A percentile compares a stretch with the other conserved stretches of the same genome.
Evolutionary conservation across 2,113 vertebrate species (phyloP).

Genomic region (Equus przewalskii): DNA sequence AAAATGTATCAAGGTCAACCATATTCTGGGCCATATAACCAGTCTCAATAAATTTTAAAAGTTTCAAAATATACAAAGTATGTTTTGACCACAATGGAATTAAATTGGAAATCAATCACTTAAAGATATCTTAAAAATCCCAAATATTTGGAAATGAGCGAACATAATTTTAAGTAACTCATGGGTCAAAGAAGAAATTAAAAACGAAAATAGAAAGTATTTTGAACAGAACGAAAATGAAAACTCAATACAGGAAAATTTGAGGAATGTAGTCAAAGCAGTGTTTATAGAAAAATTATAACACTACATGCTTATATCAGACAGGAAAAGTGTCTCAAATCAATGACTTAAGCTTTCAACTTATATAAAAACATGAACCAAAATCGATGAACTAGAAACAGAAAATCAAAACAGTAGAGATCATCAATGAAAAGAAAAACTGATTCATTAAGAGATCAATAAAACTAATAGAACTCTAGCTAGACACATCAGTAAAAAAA

Average conservation of each 20-base stretch:
- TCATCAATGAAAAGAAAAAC: neutral
- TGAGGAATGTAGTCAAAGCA: neutral
- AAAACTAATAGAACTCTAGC: neutral
- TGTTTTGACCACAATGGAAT: neutral
- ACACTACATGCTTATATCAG: neutral
- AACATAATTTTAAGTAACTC: neutral
- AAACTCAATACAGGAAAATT: neutral
- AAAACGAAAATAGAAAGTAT: neutral
- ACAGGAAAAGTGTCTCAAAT: neutral
- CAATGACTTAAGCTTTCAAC: neutral
- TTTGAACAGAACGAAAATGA: neutral
- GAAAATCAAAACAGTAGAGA: neutral
- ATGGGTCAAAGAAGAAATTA: neutral
- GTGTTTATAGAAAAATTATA: neutral
- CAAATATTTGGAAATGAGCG: neutral
- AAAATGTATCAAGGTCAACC: neutral
- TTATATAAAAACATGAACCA: neutral
- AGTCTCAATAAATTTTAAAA: constrained; percentile 6
- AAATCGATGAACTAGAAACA: neutral
- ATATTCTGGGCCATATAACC: neutral
- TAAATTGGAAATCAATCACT: constrained; percentile 10
- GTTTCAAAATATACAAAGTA: neutral
- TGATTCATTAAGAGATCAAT: neutral
- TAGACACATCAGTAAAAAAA: neutral
- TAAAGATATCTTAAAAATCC: neutral